Evolutionary conservation across 2,113 vertebrate species (phyloP).

Genomic region (Aspiorhynchus laticeps): DNA sequence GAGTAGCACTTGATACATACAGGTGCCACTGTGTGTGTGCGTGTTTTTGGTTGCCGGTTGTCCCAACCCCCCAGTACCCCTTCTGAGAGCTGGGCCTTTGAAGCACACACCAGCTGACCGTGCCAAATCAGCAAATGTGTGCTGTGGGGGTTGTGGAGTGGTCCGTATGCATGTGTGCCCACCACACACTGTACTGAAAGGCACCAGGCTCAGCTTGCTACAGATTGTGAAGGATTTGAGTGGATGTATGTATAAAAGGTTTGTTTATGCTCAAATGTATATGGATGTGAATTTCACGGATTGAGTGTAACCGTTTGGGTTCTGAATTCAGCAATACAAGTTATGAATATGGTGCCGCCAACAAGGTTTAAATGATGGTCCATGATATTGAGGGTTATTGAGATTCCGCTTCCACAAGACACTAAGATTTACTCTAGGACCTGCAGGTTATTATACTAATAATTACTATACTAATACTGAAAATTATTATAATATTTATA

Average conservation of each 20-base stretch:
- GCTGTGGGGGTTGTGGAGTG: constrained; percentile 36
- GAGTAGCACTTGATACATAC: constrained; percentile 28
- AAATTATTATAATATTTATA: too few relatives aligned
- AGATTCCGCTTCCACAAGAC: not conserved
- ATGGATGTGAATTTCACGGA: not conserved
- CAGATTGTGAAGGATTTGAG: constrained; percentile 46
- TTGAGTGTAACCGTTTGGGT: not conserved
- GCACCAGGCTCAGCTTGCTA: constrained; percentile 35
- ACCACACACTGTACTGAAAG: constrained; percentile 36
- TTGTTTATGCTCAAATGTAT: not conserved
- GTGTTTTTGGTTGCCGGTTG: not conserved
- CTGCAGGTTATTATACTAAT: too few relatives aligned
- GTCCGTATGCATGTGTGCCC: constrained; percentile 37
- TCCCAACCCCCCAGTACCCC: not conserved
- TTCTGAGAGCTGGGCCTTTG: constrained; percentile 43
- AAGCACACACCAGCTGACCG: constrained; percentile 66
- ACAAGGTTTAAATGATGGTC: not conserved
- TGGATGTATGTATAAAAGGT: not conserved
- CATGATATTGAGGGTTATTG: not conserved
- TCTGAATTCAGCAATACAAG: not conserved
- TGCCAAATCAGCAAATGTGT: constrained; percentile 67
- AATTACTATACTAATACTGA: too few relatives aligned
- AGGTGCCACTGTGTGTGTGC: not conserved
- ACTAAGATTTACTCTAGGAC: too few relatives aligned
- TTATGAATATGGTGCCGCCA: not conserved